phyloP scores from a whole-genome alignment of 2,888 invertebrate genomes.

The Crocallis elinguaria region DNA sequence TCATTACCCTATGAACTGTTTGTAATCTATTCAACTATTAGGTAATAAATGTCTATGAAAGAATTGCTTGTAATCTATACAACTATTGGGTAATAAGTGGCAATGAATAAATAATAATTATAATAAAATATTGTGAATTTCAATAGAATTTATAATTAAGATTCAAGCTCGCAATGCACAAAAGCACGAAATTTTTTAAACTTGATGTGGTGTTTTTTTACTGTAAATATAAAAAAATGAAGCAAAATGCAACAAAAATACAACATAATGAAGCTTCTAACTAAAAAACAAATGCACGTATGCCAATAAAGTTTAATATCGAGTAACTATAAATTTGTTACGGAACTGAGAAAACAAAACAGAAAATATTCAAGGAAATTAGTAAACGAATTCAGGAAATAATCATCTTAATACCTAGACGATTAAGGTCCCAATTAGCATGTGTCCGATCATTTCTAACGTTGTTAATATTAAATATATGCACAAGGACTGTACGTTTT shows the following conservation, averaged over 20 bases:
- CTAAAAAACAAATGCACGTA: background rate
- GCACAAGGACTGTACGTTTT: conserved; percentile 1
- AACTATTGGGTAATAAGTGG: no score
- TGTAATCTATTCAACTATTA: no score
- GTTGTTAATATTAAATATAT: conserved; percentile 11
- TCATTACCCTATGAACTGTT: no score
- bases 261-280: no score
- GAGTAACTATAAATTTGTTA: background rate
- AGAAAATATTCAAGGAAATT: conserved; percentile 1
- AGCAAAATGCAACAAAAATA: no score
- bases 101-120: no score
- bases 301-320: background rate
- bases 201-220: no score
- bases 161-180: conserved; percentile 13
- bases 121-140: no score
- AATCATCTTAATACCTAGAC: background rate
- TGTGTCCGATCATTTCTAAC: background rate
- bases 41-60: no score
- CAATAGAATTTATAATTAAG: no score
- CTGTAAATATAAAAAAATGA: no score
- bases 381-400: background rate
- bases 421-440: conserved; percentile 10
- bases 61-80: no score
- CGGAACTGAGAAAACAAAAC: background rate
- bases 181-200: background rate